Evolutionary conservation across 2,113 vertebrate genomes (phyloP).

Genomic region (Vulpes lagopus): DNA sequence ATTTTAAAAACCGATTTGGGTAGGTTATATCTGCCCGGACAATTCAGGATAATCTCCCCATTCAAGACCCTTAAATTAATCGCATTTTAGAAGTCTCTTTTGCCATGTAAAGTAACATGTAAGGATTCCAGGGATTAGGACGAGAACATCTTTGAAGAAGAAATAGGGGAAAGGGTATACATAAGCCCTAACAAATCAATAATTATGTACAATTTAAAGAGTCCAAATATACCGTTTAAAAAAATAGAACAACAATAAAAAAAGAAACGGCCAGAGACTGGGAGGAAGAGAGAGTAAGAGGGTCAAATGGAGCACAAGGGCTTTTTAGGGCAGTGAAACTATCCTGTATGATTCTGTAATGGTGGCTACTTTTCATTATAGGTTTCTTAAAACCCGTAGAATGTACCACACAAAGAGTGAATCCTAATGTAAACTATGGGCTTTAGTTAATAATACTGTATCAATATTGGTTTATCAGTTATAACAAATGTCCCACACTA

Average conservation of each 20-base stretch:
- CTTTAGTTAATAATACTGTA: background rate
- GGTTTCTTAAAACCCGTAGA: background rate
- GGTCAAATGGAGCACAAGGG: background rate
- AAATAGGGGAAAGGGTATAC: background rate
- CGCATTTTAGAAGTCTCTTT: background rate
- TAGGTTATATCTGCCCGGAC: background rate
- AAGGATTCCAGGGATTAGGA: background rate
- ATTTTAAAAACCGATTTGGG: background rate
- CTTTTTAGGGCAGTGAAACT: background rate
- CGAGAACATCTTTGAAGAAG: background rate
- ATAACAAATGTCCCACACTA: background rate
- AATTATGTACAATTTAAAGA: background rate
- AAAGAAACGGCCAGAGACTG: background rate
- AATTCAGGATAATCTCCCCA: background rate
- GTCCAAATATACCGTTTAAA: background rate
- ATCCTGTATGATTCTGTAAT: background rate
- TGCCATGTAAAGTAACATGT: background rate
- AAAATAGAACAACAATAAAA: background rate
- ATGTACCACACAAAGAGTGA: slow-evolving; percentile 6
- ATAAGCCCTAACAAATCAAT: background rate
- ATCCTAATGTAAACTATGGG: background rate
- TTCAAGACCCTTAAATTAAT: background rate
- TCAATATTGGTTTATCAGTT: background rate
- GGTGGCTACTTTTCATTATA: background rate
- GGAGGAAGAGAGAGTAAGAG: too few species aligned